phyloP scores from a whole-genome alignment of 2,888 invertebrate genomes.

The Scaptodrosophila latifasciaeformis region DNA sequence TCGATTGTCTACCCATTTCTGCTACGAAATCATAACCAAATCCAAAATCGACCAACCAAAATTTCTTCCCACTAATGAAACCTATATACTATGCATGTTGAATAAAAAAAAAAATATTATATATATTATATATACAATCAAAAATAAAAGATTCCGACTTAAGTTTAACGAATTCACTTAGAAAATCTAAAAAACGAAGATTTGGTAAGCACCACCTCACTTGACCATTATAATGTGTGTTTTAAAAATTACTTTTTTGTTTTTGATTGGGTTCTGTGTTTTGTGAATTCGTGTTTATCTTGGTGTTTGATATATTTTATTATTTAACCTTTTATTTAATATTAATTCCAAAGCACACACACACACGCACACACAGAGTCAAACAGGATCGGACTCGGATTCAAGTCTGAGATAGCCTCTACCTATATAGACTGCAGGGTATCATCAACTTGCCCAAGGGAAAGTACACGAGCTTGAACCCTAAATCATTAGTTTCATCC shows the following conservation, averaged over 20 bases:
- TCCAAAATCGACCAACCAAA: not conserved
- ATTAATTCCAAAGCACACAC: no score
- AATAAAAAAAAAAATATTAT: conserved; percentile 21
- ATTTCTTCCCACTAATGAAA: not conserved
- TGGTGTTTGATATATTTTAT: conserved; percentile 28
- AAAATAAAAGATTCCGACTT: conserved; percentile 67
- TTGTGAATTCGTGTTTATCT: conserved; percentile 3
- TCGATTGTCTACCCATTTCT: conserved; percentile 14
- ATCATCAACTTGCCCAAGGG: no score
- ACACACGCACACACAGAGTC: conserved; percentile 5
- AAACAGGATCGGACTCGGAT: no score
- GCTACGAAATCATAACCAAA: not conserved
- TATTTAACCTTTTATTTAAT: no score
- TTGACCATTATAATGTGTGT: conserved; percentile 12
- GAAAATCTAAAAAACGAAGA: conserved; percentile 74
- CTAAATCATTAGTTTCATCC: no score
- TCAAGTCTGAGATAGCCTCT: no score
- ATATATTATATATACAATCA: conserved; percentile 6
- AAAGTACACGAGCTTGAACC: no score
- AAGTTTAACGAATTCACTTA: conserved; percentile 74
- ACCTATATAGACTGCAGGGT: no score
- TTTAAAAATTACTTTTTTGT: conserved; percentile 19
- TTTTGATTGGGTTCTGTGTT: conserved; percentile 4
- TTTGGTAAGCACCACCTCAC: conserved; percentile 74
- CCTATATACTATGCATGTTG: not conserved